Evolutionary conservation across 2,113 vertebrate genomes (phyloP), one percentile per base, ranked within the genome.

Genomic region (Peucedramus taeniatus): DNA sequence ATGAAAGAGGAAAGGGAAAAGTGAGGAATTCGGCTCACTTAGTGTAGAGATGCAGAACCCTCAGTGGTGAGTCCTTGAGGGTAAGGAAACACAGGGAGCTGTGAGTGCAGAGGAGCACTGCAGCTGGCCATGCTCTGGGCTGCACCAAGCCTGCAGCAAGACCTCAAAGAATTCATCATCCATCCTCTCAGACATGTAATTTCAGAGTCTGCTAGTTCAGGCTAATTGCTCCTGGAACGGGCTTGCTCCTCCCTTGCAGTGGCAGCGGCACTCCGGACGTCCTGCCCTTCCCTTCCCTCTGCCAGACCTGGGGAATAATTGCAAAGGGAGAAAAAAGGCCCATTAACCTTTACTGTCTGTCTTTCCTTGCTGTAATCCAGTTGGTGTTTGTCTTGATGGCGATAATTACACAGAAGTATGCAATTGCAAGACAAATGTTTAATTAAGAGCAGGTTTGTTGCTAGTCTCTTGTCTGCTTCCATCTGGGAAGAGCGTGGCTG

Each of bases 351-450:
- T 65, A 26, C 71, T 7, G 6, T 91, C 94, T 89, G 89, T 13
- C 94, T 93, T 63, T 11, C 44, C 78, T 80, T 37, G 26, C 54
- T 19, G 37, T 24, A 21, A 92, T 92, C 91, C 89, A 83, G 80
- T 91, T 94, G 91, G 83, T 96, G 89, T 94, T 95, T 96, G 87
- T 37, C 91, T 96, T 80, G 80, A 60, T 69, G 72, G 76, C 0
- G 54, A 65, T 92, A 94, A 96, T 96, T 88, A 77, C 87, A 50
- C 91, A 65, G 68, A 93, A 86, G 72, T 74, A 69, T 77, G 76
- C 76, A 87, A 95, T n/a, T 89, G 83, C 72, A 51, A 81, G 91
- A 81, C 83, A 94, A 94, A 96, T 91, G 86, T 94, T 96, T 90
- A 94, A 96, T 92, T 92, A 93, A 77, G 91, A 96, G 83, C 9